A percentile compares a stretch with the other conserved stretches of the same genome.
These are phyloP conservation scores for Helicoverpa armigera DNA, from an alignment of 1,140 invertebrate genomes.

Conservation along the genomic window DNA sequence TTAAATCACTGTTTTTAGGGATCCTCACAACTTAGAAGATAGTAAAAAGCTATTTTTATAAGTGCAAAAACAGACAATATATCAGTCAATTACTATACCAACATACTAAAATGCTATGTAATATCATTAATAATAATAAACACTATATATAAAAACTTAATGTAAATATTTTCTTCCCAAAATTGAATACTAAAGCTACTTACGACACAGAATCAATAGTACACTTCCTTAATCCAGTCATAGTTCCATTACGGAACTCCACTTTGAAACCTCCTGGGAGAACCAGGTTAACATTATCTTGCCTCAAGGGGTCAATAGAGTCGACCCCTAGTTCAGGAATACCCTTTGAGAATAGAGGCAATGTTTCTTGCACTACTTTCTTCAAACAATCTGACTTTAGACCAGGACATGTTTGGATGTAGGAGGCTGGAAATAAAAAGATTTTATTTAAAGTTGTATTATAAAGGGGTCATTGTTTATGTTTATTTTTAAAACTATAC, in stretches of 20 bases:
- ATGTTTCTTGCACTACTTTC: constrained; percentile 67
- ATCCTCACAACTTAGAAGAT: no score
- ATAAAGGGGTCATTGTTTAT: no score
- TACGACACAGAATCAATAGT: constrained; percentile 67
- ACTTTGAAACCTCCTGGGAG: constrained; percentile 71
- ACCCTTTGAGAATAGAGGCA: constrained; percentile 71
- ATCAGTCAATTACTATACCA: no score
- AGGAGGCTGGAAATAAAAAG: constrained; percentile 66
- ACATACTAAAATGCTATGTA: no score
- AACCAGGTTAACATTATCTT: constrained; percentile 58
- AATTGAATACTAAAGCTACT: constrained; percentile 48
- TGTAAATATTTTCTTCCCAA: no score
- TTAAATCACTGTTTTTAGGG: no score
- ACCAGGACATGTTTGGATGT: constrained; percentile 67
- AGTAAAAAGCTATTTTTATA: no score
- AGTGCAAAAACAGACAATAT: no score
- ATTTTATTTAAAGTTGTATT: constrained; percentile 54
- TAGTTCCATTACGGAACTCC: constrained; percentile 60
- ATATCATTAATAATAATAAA: no score
- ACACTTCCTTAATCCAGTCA: constrained; percentile 71
- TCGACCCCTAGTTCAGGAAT: constrained; percentile 68
- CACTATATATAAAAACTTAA: no score
- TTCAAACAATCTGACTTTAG: constrained; percentile 70
- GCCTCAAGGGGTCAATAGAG: constrained; percentile 63
- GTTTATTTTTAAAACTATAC: no score